Conservation (phyloP, 2,888 invertebrate genomes). For the Drosophila limbata region DNA sequence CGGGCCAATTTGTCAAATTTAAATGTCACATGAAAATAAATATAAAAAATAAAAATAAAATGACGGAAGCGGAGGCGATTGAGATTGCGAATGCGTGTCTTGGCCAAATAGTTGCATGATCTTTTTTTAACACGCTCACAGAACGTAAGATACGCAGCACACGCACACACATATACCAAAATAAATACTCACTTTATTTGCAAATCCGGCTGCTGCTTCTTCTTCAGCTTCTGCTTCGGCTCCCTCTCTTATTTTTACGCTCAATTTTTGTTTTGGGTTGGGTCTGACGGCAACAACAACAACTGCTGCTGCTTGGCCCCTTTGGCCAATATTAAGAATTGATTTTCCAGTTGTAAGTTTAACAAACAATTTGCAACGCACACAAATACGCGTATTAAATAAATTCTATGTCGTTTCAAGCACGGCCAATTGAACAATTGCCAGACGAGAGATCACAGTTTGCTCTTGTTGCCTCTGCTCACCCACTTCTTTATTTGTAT, state of each 20-base stretch:
- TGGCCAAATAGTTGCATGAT: constrained; percentile 67
- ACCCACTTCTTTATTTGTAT: constrained; percentile 52
- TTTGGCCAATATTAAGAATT: constrained; percentile 72
- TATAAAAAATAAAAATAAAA: constrained; percentile 10
- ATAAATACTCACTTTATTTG: constrained; percentile 72
- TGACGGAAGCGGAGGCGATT: constrained; percentile 59
- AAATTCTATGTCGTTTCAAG: constrained; percentile 64
- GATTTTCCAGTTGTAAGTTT: constrained; percentile 77
- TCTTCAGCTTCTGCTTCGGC: constrained; percentile 40
- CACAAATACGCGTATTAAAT: constrained; percentile 67
- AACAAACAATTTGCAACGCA: constrained; percentile 59
- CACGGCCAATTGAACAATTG: constrained; percentile 79
- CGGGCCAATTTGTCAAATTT: constrained; percentile 53
- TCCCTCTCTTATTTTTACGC: constrained; percentile 56
- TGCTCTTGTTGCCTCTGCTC: constrained; percentile 53
- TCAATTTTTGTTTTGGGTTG: constrained; percentile 75
- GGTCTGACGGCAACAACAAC: constrained; percentile 62
- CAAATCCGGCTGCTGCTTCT: constrained; percentile 68
- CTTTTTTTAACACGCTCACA: constrained; percentile 73
- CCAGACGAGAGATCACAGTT: constrained; percentile 71
- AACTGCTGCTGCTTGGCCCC: constrained; percentile 69
- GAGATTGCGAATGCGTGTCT: constrained; percentile 57
- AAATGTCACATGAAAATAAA: constrained; percentile 65
- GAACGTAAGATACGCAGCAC: constrained; percentile 29
- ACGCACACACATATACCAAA: constrained; percentile 29